Percentiles rank a stretch among this genome's conserved stretches.
Conservation (phyloP, 2,888 invertebrate genomes). For the Petrolisthes cinctipes region DNA sequence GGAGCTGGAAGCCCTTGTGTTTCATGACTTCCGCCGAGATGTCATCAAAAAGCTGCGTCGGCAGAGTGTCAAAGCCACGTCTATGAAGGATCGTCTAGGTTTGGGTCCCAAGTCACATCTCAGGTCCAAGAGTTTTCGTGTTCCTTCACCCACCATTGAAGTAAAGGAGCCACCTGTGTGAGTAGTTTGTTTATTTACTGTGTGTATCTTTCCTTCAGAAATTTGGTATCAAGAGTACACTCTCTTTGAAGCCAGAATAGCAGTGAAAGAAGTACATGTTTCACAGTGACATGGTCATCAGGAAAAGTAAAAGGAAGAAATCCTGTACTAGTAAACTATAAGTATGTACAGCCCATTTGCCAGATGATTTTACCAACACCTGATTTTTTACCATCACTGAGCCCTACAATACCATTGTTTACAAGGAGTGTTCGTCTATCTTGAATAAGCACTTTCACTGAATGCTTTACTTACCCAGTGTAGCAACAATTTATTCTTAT, state of each 20-base stretch:
- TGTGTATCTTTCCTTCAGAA: neutral
- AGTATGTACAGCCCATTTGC: too few relatives aligned
- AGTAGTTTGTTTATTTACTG: neutral
- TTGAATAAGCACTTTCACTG: too few relatives aligned
- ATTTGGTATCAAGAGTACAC: neutral
- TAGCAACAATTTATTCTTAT: too few relatives aligned
- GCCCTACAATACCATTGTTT: too few relatives aligned
- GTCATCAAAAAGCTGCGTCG: slow-evolving; percentile 91
- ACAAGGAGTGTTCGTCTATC: too few relatives aligned
- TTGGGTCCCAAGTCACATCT: slow-evolving; percentile 60
- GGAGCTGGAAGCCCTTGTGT: slow-evolving; percentile 92
- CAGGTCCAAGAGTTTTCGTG: slow-evolving; percentile 64
- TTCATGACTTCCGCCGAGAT: slow-evolving; percentile 78
- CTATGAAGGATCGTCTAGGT: slow-evolving; percentile 68
- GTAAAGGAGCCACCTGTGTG: slow-evolving; percentile 60
- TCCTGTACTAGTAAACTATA: too few relatives aligned
- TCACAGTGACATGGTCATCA: too few relatives aligned
- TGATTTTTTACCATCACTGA: too few relatives aligned
- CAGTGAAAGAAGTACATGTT: neutral
- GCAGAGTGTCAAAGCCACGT: slow-evolving; percentile 80
- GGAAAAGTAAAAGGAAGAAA: too few relatives aligned
- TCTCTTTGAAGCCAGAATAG: neutral
- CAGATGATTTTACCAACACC: too few relatives aligned
- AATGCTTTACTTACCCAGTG: too few relatives aligned
- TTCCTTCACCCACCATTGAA: slow-evolving; percentile 65